Percentiles rank a stretch among this genome's conserved stretches.
Evolutionary conservation across 2,888 invertebrate genomes (phyloP).

Genomic region (Patella caerulea): DNA sequence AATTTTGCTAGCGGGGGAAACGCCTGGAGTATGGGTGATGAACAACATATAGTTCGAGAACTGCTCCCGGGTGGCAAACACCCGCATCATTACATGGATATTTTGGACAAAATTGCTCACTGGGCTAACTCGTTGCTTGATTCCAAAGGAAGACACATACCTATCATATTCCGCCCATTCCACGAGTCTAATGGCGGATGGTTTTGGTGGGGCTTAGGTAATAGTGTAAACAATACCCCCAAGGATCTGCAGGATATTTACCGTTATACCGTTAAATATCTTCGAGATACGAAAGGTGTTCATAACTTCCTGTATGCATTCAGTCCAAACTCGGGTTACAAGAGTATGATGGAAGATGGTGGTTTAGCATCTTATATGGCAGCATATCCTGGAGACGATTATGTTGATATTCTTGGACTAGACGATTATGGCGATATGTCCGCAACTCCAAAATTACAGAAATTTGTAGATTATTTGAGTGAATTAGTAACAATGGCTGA

Average conservation of each 20-base stretch:
- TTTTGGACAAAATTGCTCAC: constrained; percentile 17
- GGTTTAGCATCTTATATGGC: constrained; percentile 26
- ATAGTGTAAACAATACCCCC: constrained; percentile 24
- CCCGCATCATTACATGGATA: constrained; percentile 22
- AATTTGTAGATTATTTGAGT: constrained; percentile 18
- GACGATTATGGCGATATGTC: constrained; percentile 29
- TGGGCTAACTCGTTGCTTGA: constrained; percentile 27
- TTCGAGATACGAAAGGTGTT: constrained; percentile 31
- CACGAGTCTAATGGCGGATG: constrained; percentile 43
- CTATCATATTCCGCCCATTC: constrained; percentile 37
- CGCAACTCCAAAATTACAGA: neutral
- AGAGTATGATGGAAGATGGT: neutral
- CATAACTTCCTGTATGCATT: constrained; percentile 39
- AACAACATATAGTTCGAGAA: constrained; percentile 22
- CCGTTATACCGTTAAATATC: constrained; percentile 30
- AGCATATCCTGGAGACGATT: constrained; percentile 38
- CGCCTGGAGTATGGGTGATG: constrained; percentile 20
- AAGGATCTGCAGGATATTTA: constrained; percentile 33
- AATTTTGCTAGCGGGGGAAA: constrained; percentile 33
- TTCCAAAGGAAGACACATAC: constrained; percentile 28
- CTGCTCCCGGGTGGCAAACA: constrained; percentile 31
- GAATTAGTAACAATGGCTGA: constrained; percentile 28
- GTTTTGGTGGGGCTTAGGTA: constrained; percentile 42
- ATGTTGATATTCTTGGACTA: constrained; percentile 36
- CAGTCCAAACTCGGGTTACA: constrained; percentile 25